A percentile compares a stretch with the other conserved stretches of the same genome.
These are phyloP conservation scores for Ophioninae sp. DNA, from an alignment of 2,888 invertebrate species.

Conservation along the genomic window DNA sequence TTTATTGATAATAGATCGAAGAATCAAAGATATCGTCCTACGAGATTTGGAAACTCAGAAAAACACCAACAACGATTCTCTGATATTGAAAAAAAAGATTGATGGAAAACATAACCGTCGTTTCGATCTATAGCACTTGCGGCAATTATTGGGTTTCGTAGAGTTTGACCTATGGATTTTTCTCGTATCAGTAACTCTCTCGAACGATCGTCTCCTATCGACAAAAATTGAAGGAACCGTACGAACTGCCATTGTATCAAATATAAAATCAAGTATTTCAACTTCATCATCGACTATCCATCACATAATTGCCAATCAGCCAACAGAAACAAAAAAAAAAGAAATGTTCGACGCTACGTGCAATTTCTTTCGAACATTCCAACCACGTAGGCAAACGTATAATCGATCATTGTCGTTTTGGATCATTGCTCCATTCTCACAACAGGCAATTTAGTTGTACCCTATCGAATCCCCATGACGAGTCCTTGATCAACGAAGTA, in stretches of 20 bases:
- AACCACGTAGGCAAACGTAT: not conserved
- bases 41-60: not conserved
- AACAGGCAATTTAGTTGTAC: not conserved
- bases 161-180: no score
- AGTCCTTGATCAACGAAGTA: conserved; percentile 5
- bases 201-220: no score
- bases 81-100: not conserved
- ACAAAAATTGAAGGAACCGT: no score
- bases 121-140: not conserved
- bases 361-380: not conserved
- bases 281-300: not conserved
- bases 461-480: not conserved
- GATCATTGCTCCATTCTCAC: conserved; percentile 19
- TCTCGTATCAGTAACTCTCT: no score
- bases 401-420: not conserved
- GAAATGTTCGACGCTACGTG: not conserved
- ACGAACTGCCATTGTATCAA: no score
- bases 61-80: not conserved
- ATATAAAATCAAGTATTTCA: not conserved
- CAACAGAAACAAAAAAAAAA: not conserved
- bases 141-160: not conserved
- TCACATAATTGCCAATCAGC: not conserved
- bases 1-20: not conserved
- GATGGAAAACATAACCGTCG: not conserved
- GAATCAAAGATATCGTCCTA: not conserved